Evolutionary conservation across 2,113 vertebrate species (phyloP).

Genomic region (Hippoglossus stenolepis): DNA sequence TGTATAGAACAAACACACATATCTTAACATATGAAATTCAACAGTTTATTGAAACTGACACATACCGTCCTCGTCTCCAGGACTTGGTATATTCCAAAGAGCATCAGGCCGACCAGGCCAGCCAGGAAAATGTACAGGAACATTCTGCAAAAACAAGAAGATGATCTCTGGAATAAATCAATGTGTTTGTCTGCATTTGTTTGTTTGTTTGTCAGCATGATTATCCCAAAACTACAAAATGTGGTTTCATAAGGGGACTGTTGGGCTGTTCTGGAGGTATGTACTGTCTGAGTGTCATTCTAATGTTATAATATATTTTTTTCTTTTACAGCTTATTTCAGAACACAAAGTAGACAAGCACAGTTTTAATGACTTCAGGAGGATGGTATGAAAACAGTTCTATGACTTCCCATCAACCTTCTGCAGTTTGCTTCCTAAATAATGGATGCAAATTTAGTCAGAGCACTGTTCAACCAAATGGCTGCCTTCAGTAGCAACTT

Average conservation of each 20-base stretch:
- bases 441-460: background rate
- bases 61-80: conserved; percentile 82
- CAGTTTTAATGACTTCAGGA: background rate
- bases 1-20: background rate
- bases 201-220: background rate
- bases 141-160: conserved; percentile 66
- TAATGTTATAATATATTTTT: background rate
- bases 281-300: too few relatives aligned
- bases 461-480: background rate
- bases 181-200: background rate
- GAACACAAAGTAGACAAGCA: background rate
- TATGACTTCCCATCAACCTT: background rate
- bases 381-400: background rate
- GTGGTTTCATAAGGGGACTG: too few relatives aligned
- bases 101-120: conserved; percentile 76
- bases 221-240: background rate
- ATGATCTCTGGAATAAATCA: too few relatives aligned
- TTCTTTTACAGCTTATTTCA: background rate
- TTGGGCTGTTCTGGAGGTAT: too few relatives aligned
- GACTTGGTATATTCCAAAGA: conserved; percentile 81
- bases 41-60: background rate
- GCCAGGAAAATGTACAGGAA: conserved; percentile 84
- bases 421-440: background rate
- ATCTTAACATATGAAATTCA: background rate
- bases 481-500: background rate